Evolutionary conservation across 2,797 vertebrate species (phyloP).

Genomic region (Eulemur coronatus): DNA sequence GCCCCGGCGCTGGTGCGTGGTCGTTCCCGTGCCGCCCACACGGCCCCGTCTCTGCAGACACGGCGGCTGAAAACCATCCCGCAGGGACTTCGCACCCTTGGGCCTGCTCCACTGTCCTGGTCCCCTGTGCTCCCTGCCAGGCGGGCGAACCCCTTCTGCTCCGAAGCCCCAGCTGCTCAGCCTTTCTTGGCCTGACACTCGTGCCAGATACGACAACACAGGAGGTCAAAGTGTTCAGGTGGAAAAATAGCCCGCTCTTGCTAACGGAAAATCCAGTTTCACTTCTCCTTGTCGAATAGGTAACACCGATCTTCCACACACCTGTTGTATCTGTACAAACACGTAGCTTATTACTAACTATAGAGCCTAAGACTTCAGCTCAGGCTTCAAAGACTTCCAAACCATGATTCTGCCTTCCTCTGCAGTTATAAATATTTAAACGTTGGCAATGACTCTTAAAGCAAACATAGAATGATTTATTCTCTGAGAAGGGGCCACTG

Average conservation of each 20-base stretch:
- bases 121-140: neutral
- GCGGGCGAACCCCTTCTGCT: neutral
- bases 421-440: conserved; percentile 73
- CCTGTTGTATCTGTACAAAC: conserved; percentile 44
- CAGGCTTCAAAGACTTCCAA: conserved; percentile 22
- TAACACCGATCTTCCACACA: conserved; percentile 7
- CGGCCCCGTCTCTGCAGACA: neutral
- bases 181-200: neutral
- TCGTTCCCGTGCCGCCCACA: neutral
- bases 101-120: neutral
- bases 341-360: conserved; percentile 49
- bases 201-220: neutral
- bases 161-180: neutral
- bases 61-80: neutral
- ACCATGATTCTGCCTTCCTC: conserved; percentile 42
- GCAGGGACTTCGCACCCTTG: neutral
- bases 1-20: neutral
- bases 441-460: conserved; percentile 63
- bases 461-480: conserved; percentile 70
- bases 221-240: neutral
- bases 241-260: neutral
- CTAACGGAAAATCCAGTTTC: neutral
- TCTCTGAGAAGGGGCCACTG: conserved; percentile 52
- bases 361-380: conserved; percentile 28
- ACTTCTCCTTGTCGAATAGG: neutral